phyloP scores from a whole-genome alignment of 2,888 invertebrate species.

The Drosophila hamatofila region DNA sequence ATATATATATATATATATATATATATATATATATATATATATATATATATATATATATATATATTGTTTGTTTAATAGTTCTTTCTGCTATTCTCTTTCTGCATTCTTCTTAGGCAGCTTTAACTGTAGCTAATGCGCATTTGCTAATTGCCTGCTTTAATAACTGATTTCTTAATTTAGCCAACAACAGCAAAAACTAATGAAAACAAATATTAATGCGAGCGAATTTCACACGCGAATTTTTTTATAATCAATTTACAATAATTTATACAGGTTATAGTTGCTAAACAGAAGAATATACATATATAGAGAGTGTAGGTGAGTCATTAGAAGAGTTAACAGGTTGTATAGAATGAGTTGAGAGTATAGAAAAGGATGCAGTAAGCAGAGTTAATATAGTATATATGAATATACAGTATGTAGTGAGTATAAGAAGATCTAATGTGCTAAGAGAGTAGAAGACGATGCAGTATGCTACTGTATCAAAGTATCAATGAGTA shows the following conservation, averaged over 20 bases:
- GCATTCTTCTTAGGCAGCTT: not conserved
- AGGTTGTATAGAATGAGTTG: not conserved
- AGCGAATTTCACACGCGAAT: conserved; percentile 40
- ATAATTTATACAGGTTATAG: conserved; percentile 7
- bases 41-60: not conserved
- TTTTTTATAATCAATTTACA: conserved; percentile 2
- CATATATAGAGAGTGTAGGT: not conserved
- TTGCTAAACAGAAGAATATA: not conserved
- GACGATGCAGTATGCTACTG: not conserved
- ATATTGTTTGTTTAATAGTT: not conserved
- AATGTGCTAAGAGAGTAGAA: no score
- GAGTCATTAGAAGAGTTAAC: not conserved
- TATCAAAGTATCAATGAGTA: not conserved
- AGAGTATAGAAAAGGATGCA: not conserved
- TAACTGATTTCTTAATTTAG: conserved; percentile 29
- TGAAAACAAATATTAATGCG: conserved; percentile 9
- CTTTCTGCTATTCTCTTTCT: not conserved
- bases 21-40: not conserved
- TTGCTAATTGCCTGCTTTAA: conserved; percentile 12
- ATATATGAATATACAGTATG: no score
- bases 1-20: not conserved
- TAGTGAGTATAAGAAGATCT: not conserved
- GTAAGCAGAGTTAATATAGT: not conserved
- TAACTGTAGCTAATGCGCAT: conserved; percentile 22
- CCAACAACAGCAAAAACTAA: conserved; percentile 8